These are phyloP conservation scores for Brachionus sp. DNA, from an alignment of 1,140 invertebrate genomes.

Conservation along the genomic window DNA sequence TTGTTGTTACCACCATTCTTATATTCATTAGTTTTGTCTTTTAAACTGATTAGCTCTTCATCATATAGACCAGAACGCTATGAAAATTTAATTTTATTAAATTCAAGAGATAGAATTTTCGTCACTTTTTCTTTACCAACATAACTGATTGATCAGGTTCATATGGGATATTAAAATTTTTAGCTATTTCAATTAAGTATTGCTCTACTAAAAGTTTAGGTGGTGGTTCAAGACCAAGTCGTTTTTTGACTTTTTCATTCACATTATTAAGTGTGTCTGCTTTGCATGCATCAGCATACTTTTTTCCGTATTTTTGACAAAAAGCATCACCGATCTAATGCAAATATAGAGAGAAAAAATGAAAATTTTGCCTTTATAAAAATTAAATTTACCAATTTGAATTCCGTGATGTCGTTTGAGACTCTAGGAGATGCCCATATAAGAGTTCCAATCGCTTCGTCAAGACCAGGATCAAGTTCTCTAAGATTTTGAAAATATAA, in stretches of 20 bases:
- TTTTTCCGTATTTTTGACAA: slow-evolving; percentile 81
- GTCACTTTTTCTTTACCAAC: slow-evolving; percentile 33
- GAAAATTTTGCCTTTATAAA: slow-evolving; percentile 44
- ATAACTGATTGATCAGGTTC: slow-evolving; percentile 74
- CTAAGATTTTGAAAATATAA: slow-evolving; percentile 56
- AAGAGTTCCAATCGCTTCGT: slow-evolving; percentile 89
- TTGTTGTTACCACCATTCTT: slow-evolving; percentile 67
- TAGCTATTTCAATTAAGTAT: slow-evolving; percentile 79
- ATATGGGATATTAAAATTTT: slow-evolving; percentile 85
- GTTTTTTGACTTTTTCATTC: slow-evolving; percentile 72
- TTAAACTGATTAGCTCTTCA: slow-evolving; percentile 46
- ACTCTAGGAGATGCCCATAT: slow-evolving; percentile 90
- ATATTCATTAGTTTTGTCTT: slow-evolving; percentile 47
- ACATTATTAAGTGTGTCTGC: slow-evolving; percentile 48
- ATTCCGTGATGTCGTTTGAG: slow-evolving; percentile 58
- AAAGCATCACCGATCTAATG: slow-evolving; percentile 74
- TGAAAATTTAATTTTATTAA: slow-evolving; percentile 36
- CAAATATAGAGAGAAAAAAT: background rate
- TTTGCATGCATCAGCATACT: slow-evolving; percentile 65
- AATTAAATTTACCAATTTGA: slow-evolving; percentile 69
- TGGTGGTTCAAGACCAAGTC: slow-evolving; percentile 89
- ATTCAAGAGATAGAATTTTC: background rate
- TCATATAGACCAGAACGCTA: slow-evolving; percentile 47
- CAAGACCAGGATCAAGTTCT: slow-evolving; percentile 85
- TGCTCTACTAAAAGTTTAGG: slow-evolving; percentile 92